These are phyloP conservation scores for Eurypyga helias DNA, from an alignment of 2,113 vertebrate species.

Conservation along the genomic window DNA sequence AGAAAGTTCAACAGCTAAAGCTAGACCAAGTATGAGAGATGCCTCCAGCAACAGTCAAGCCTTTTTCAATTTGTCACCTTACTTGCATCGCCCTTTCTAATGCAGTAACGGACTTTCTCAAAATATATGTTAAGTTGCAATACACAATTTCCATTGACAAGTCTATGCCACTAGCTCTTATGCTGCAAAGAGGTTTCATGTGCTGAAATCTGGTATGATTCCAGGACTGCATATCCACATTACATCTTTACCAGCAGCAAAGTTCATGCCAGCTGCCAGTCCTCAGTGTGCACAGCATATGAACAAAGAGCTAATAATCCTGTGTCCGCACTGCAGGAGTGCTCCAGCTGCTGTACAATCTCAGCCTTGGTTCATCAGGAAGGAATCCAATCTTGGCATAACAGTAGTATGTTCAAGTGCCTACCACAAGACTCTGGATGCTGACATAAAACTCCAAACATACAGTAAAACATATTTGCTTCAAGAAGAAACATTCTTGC, in stretches of 20 bases:
- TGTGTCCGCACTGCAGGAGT: background rate
- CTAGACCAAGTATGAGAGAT: slow-evolving; percentile 52
- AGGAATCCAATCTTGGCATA: background rate
- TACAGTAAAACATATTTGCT: background rate
- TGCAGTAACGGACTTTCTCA: slow-evolving; percentile 51
- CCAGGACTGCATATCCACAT: background rate
- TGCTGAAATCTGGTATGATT: background rate
- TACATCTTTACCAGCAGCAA: background rate
- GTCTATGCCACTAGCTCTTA: background rate
- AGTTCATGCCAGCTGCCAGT: background rate
- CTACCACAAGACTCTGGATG: background rate
- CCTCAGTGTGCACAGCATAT: background rate
- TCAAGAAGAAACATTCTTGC: background rate
- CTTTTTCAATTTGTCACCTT: slow-evolving; percentile 73
- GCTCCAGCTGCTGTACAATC: background rate
- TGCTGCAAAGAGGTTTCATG: background rate
- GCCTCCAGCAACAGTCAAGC: slow-evolving; percentile 67
- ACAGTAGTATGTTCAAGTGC: background rate
- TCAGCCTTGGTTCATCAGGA: background rate
- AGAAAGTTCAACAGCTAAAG: slow-evolving; percentile 69
- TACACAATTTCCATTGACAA: slow-evolving; percentile 13
- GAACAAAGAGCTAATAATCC: background rate
- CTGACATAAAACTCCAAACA: background rate
- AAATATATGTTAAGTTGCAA: slow-evolving; percentile 54
- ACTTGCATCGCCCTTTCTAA: slow-evolving; percentile 71